Evolutionary conservation across 2,113 vertebrate species (phyloP), one percentile per base, ranked within the genome.

Genomic region (Stegostoma tigrinum): DNA sequence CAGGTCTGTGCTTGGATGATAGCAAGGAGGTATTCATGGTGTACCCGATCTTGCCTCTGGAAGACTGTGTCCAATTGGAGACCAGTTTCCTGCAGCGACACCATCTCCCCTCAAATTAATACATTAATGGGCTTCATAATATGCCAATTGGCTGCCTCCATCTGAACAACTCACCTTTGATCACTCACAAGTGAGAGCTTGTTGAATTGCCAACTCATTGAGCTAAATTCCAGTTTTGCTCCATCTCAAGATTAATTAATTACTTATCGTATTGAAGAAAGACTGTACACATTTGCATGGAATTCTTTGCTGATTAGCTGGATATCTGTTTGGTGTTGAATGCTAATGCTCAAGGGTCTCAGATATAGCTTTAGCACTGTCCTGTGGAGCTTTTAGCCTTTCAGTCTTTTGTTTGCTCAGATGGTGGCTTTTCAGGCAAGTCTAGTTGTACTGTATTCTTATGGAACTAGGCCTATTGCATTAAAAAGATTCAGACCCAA

Each of bases 331-430:
- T 61, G 64, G 27, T 90, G 83, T 96, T 17, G 48, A 75, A 90
- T 61, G n/a, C 4, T 24, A 45, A 17, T 23, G 23, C 23, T 45
- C 23, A 42, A 27, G 8, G n/a, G 42, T 68, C n/a, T 21, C n/a
- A 45, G 89, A 17, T 52, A 45, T 12, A 48, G 91, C 38, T 91
- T 48, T 52, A 90, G 70, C 61, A 96, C 72, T 95, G 72, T 85
- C 96, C 95, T 96, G 96, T 96, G 96, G 97, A 97, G 96, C 96
- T 95, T 75, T 96, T 96, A 96, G 94, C 96, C 96, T 96, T 97
- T 96, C 96, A 96, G 96, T 97, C 97, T 96, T 96, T 96, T 98
- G 98, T 98, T 98, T 98, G 98, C 97, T 98, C 98, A 98, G 98
- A 98, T 98, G 98, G 97, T 97, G 97, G 95, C 96, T 97, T 97